Conservation (phyloP, 2,888 invertebrate species). For the Spisula solida region DNA sequence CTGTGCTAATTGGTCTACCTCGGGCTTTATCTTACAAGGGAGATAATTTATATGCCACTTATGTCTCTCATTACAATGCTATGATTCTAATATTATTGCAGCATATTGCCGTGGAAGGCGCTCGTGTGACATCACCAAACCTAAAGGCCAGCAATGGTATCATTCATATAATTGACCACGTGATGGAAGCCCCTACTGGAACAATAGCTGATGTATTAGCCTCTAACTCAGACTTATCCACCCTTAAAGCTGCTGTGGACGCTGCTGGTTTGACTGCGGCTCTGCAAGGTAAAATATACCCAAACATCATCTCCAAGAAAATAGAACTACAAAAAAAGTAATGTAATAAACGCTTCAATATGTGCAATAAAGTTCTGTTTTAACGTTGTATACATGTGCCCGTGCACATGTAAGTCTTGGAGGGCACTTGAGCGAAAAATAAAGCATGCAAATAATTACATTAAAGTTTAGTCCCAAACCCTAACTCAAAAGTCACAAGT, state of each 20-base stretch:
- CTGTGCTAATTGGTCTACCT: no score
- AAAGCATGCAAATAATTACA: no score
- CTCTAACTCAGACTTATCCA: slow-evolving; percentile 65
- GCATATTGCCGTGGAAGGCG: slow-evolving; percentile 72
- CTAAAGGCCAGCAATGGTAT: slow-evolving; percentile 74
- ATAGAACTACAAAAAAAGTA: no score
- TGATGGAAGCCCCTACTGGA: slow-evolving; percentile 72
- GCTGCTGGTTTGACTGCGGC: slow-evolving; percentile 69
- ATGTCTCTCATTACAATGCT: no score
- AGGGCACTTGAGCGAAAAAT: no score
- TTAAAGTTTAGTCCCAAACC: no score
- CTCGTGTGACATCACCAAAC: slow-evolving; percentile 57
- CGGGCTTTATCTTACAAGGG: no score
- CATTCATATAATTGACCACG: slow-evolving; percentile 70
- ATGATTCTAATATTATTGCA: slow-evolving; percentile 46
- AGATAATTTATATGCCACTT: no score
- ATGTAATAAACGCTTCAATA: no score
- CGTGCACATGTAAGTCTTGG: no score
- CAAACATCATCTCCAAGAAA: neutral
- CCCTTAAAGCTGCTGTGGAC: slow-evolving; percentile 69
- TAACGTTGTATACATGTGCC: neutral
- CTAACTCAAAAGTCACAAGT: no score
- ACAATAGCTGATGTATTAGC: slow-evolving; percentile 70
- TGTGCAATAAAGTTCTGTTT: neutral
- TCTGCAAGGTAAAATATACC: slow-evolving; percentile 61